Evolutionary conservation across 2,888 invertebrate species (phyloP).

Genomic region (Pristionchus entomophagus): DNA sequence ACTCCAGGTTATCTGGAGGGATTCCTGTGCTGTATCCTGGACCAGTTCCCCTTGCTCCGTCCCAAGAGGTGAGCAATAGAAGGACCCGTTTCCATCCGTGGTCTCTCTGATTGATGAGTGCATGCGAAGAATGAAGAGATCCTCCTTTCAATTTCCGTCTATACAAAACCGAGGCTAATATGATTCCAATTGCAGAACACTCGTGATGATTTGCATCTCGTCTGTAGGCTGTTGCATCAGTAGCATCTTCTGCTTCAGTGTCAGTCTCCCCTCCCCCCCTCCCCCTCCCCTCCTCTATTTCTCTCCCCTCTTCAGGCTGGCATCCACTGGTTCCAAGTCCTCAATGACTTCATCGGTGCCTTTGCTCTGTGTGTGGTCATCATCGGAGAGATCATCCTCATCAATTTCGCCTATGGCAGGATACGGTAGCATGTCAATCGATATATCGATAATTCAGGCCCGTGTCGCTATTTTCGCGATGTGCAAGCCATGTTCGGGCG

Average conservation of each 20-base stretch:
- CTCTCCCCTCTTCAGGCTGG: neutral
- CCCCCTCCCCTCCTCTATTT: neutral
- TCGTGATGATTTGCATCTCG: neutral
- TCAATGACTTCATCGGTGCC: slow-evolving; percentile 34
- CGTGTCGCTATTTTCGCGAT: slow-evolving; percentile 27
- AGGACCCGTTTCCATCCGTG: no score
- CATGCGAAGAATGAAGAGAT: no score
- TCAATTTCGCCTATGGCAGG: slow-evolving; percentile 38
- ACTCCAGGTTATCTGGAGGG: slow-evolving; percentile 25
- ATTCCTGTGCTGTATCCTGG: slow-evolving; percentile 13
- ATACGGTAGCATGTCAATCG: neutral
- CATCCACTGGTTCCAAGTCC: slow-evolving; percentile 40
- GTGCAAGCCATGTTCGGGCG: slow-evolving; percentile 20
- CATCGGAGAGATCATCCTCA: slow-evolving; percentile 35
- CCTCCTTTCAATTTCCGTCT: no score
- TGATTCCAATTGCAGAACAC: neutral
- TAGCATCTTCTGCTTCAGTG: slow-evolving; percentile 32
- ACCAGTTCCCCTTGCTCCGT: slow-evolving; percentile 4
- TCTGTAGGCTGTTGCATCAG: neutral
- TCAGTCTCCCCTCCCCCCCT: neutral
- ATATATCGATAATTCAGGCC: neutral
- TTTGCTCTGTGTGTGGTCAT: slow-evolving; percentile 35
- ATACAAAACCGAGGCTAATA: no score
- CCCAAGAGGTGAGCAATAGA: slow-evolving; percentile 38
- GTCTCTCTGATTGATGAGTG: no score